A percentile compares a stretch with the other conserved stretches of the same genome.
Conservation (phyloP, 2,797 vertebrate genomes). For the Micromesistius poutassou region DNA sequence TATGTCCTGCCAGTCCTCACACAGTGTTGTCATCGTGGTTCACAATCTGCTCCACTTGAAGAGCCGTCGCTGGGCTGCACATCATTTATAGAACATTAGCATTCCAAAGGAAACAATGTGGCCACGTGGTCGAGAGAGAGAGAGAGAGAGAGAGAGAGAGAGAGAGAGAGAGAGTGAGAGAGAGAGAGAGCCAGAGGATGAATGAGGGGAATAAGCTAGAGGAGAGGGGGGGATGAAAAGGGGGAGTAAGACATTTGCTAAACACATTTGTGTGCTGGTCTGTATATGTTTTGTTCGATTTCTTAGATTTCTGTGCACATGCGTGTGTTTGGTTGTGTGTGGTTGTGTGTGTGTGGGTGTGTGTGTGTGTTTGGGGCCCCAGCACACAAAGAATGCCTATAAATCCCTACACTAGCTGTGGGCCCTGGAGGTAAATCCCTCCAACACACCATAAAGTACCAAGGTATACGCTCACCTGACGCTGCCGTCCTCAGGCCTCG, state of each 20-base stretch:
- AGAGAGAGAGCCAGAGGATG: neutral
- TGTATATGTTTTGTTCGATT: no score
- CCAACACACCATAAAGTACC: conserved; percentile 27
- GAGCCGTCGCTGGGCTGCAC: neutral
- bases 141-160: conserved; percentile 7
- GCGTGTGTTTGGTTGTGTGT: neutral
- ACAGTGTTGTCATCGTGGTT: neutral
- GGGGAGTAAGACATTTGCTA: no score
- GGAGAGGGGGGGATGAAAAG: neutral
- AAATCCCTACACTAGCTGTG: conserved; percentile 42
- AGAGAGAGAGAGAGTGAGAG: neutral
- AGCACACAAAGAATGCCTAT: conserved; percentile 55
- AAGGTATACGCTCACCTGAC: neutral
- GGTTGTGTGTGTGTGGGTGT: neutral
- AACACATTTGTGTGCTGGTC: no score
- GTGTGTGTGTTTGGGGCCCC: conserved; percentile 29
- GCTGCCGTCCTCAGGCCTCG: conserved; percentile 11
- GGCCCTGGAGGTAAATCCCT: conserved; percentile 7
- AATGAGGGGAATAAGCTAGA: no score
- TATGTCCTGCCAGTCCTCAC: neutral
- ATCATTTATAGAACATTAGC: neutral
- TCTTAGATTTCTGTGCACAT: no score
- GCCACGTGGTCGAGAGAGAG: neutral
- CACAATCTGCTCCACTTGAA: conserved; percentile 1
- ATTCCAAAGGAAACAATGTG: conserved; percentile 3